Evolutionary conservation across 2,888 invertebrate genomes (phyloP).

Genomic region (Poecilobothrus nobilitatus): DNA sequence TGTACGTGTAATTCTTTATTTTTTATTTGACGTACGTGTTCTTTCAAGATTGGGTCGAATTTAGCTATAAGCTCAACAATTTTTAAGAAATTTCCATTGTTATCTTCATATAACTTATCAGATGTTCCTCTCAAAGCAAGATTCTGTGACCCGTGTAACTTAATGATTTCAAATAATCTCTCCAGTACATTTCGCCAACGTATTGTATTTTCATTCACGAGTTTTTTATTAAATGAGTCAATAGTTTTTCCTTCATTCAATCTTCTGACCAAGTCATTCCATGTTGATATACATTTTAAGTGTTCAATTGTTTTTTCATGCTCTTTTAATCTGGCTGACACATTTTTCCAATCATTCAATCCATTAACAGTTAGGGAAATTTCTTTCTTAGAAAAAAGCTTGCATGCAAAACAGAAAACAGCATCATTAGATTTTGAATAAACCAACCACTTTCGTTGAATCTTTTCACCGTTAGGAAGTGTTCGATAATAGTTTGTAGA

Average conservation of each 20-base stretch:
- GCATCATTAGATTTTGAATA: slow-evolving; percentile 1
- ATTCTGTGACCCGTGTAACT: slow-evolving; percentile 12
- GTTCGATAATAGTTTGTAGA: slow-evolving; percentile 9
- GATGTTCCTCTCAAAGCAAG: slow-evolving; percentile 11
- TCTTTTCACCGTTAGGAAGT: slow-evolving; percentile 11
- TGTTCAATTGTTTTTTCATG: slow-evolving; percentile 12
- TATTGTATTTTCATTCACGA: slow-evolving; percentile 10
- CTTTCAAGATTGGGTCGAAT: slow-evolving; percentile 10
- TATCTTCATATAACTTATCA: slow-evolving; percentile 7
- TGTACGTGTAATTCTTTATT: slow-evolving; percentile 8
- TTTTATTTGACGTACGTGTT: slow-evolving; percentile 10
- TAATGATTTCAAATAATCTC: slow-evolving; percentile 9
- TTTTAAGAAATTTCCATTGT: slow-evolving; percentile 12
- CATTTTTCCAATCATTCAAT: slow-evolving; percentile 7
- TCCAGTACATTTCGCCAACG: slow-evolving; percentile 10
- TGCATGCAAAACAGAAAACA: not conserved
- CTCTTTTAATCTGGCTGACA: slow-evolving; percentile 11
- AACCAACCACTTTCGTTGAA: not conserved
- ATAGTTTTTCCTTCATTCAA: slow-evolving; percentile 12
- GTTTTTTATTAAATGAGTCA: slow-evolving; percentile 10
- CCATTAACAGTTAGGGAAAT: slow-evolving; percentile 5
- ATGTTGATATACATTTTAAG: slow-evolving; percentile 9
- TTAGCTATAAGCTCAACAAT: slow-evolving; percentile 5
- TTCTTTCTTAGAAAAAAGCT: not conserved
- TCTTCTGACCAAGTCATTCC: slow-evolving; percentile 11